phyloP scores from a whole-genome alignment of 2,888 invertebrate genomes.

The Lycaena phlaeas region DNA sequence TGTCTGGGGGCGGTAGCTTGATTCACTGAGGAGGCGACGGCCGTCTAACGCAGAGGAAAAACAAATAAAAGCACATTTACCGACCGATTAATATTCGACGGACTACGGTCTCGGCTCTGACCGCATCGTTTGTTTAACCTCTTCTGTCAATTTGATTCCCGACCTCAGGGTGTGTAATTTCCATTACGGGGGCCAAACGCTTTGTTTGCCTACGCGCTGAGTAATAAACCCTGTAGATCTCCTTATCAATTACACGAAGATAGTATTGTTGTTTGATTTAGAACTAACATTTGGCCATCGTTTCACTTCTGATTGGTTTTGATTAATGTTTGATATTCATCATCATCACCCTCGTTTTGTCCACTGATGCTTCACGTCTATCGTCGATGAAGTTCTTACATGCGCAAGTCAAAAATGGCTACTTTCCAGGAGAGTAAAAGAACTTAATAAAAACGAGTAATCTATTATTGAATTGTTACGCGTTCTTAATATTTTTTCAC shows the following conservation, averaged over 20 bases:
- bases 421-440: no score
- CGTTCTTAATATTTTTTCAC: no score
- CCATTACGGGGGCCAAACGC: slow-evolving; percentile 60
- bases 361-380: no score
- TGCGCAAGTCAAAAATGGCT: no score
- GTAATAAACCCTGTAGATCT: slow-evolving; percentile 41
- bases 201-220: slow-evolving; percentile 57
- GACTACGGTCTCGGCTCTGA: slow-evolving; percentile 43
- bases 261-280: slow-evolving; percentile 3
- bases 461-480: no score
- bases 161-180: slow-evolving; percentile 69
- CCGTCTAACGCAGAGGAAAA: slow-evolving; percentile 37
- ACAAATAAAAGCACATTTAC: slow-evolving; percentile 68
- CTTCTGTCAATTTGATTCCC: slow-evolving; percentile 72
- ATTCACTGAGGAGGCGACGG: slow-evolving; percentile 26
- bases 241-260: slow-evolving; percentile 30
- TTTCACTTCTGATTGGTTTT: neutral
- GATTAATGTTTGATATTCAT: no score
- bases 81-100: slow-evolving; percentile 63
- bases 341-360: no score
- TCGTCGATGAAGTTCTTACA: no score
- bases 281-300: neutral
- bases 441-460: no score
- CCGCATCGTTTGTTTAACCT: slow-evolving; percentile 71
- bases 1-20: slow-evolving; percentile 23